phyloP scores from a whole-genome alignment of 2,113 vertebrate species.

The Carollia perspicillata region DNA sequence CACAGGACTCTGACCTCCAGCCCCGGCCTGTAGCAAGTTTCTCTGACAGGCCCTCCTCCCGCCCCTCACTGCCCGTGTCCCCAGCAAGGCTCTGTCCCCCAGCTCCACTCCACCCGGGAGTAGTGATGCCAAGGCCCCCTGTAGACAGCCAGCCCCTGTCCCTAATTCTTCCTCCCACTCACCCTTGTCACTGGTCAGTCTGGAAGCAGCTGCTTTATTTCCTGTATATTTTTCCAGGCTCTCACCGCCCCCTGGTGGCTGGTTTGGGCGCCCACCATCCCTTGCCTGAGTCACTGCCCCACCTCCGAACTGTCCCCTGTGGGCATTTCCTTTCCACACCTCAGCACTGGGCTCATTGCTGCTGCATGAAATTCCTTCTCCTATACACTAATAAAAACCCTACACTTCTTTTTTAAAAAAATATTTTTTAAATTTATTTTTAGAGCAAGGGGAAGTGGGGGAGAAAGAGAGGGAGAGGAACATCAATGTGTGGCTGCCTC shows the following conservation, averaged over 20 bases:
- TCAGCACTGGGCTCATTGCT: neutral
- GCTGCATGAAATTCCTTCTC: neutral
- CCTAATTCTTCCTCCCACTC: too few species aligned
- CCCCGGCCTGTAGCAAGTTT: neutral
- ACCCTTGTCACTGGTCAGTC: too few species aligned
- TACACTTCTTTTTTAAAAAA: neutral
- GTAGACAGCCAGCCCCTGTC: neutral
- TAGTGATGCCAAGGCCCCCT: fast-evolving
- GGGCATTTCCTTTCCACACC: neutral
- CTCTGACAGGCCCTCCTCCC: neutral
- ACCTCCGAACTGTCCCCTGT: neutral
- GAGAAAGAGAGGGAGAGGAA: too few species aligned
- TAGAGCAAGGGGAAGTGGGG: too few species aligned
- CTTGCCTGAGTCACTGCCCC: neutral
- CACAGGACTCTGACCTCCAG: neutral
- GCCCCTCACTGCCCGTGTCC: neutral
- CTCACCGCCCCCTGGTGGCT: neutral
- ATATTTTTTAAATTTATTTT: too few species aligned
- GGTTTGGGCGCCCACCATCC: neutral
- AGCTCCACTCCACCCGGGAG: neutral
- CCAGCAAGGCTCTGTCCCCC: too few species aligned
- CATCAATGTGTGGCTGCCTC: too few species aligned
- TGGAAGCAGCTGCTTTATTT: neutral
- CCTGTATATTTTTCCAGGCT: neutral
- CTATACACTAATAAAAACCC: neutral